A percentile compares a stretch with the other conserved stretches of the same genome.
Evolutionary conservation across 2,888 invertebrate species (phyloP).

Genomic region (Dicranocentrus wangi): DNA sequence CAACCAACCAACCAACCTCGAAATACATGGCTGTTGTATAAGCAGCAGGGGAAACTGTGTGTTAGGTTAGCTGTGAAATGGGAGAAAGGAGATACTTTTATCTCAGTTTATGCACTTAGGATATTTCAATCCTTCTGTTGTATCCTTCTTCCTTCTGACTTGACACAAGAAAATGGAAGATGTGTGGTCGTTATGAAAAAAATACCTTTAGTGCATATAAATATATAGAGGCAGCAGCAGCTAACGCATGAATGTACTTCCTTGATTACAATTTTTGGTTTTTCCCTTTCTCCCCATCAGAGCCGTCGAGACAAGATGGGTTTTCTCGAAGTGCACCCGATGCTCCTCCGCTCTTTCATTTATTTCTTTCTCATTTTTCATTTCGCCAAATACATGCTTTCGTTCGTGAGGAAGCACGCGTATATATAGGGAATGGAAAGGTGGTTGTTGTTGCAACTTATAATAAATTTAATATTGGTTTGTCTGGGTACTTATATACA

Average conservation of each 20-base stretch:
- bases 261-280: conserved; percentile 42
- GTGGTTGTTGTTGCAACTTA: too few relatives aligned
- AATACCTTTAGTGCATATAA: too few relatives aligned
- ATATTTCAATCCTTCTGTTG: conserved; percentile 34
- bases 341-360: conserved; percentile 7
- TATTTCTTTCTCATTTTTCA: conserved; percentile 48
- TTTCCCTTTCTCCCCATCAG: conserved; percentile 17
- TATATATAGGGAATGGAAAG: too few relatives aligned
- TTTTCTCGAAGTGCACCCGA: background rate
- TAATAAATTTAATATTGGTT: too few relatives aligned
- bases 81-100: conserved; percentile 6
- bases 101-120: conserved; percentile 22
- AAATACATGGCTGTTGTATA: too few relatives aligned
- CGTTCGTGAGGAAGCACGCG: too few relatives aligned
- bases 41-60: background rate
- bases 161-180: background rate
- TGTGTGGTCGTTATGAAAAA: background rate
- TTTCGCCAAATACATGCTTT: conserved; percentile 9
- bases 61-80: background rate
- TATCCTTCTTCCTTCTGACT: too few relatives aligned
- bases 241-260: background rate
- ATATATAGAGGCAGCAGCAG: too few relatives aligned
- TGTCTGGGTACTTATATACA: too few relatives aligned
- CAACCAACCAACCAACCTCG: too few relatives aligned
- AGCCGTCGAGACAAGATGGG: too few relatives aligned